Base-by-base conservation (phyloP, 1,140 invertebrate genomes). In the Teleogryllus occipitalis region DNA sequence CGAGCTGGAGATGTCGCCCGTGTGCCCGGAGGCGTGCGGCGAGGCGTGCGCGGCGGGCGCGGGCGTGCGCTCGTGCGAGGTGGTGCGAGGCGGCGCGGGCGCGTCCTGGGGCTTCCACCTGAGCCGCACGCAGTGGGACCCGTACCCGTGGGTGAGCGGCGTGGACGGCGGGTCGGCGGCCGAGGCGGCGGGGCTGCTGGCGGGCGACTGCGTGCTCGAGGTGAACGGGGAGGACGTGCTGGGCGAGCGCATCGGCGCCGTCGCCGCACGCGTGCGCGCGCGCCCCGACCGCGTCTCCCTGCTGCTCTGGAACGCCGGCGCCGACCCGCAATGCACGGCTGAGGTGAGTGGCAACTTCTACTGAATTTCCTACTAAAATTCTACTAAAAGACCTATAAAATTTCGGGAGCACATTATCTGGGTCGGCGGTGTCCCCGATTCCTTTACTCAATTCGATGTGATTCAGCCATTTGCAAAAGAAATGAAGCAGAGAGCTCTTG, bases 51-150 rank as follows among this genome's bases (percentile, higher is more conserved):
- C 82, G 54, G 80, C 81, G 46, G 48, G 74, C 22, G 81, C 83
- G 21, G 75, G 78, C 12, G 78, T 83, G 27, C 77, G 83, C 14
- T 54, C 82, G 7, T 82, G 82, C 75, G 81, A 83, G 27, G 76
- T 83, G 12, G 76, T 47, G 21, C 81, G 81, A 47, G 75, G 77
- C 2, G 75, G 77, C 2, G 10, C 74, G 4, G 72, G n/a, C 0
- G 82, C 80, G 7, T 84, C 87, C 46, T 90, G 87, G 49, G 91
- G 91, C 22, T 92, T 92, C 85, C 88, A 91, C 83, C 84, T 92
- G 74, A 90, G 89, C 2, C 87, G 90, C 80, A 90, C 89, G 27
- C 90, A 91, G 83, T 93, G 91, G 91, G 91, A 93, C 86, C 91
- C 91, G 8, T 93, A 92, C 87, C 91, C 91, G 48, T 92, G 91